These are phyloP conservation scores for Brienomyrus longianalis DNA, from an alignment of 2,113 vertebrate species.

Conservation along the genomic window DNA sequence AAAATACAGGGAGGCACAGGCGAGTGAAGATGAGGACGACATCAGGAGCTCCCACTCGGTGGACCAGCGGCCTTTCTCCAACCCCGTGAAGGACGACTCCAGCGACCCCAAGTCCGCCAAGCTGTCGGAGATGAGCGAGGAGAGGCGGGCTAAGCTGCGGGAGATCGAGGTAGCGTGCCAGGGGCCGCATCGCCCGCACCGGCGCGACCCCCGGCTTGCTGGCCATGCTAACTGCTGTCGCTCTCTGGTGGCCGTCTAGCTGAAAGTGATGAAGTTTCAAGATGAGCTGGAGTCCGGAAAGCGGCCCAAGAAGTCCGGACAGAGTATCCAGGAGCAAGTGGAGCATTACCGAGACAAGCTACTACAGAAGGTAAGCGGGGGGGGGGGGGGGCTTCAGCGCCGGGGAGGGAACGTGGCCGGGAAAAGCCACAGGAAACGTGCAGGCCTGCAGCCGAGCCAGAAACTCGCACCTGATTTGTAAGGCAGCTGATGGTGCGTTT, in stretches of 20 bases:
- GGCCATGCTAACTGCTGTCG: not conserved
- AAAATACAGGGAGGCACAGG: slow-evolving; percentile 68
- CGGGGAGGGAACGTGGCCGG: not conserved
- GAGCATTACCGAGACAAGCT: slow-evolving; percentile 97
- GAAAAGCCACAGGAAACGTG: not conserved
- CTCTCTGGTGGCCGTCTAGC: slow-evolving; percentile 50
- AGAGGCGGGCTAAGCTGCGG: slow-evolving; percentile 89
- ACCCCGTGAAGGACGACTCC: slow-evolving; percentile 81
- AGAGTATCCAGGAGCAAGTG: slow-evolving; percentile 94
- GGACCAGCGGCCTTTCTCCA: slow-evolving; percentile 77
- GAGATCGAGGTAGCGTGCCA: slow-evolving; percentile 83
- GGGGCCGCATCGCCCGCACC: rapidly evolving
- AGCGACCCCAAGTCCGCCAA: slow-evolving; percentile 76
- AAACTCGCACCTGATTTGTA: not conserved
- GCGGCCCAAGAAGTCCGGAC: slow-evolving; percentile 89
- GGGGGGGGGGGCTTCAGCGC: not conserved
- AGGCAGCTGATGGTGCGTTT: not conserved
- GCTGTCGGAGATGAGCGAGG: slow-evolving; percentile 90
- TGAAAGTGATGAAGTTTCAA: slow-evolving; percentile 99
- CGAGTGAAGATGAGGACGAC: slow-evolving; percentile 70
- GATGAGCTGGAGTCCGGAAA: slow-evolving; percentile 97
- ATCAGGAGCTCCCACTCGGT: slow-evolving; percentile 78
- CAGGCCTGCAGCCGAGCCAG: not conserved
- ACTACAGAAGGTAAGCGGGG: slow-evolving; percentile 74
- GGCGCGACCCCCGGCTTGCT: too few species aligned